Evolutionary conservation across 2,888 invertebrate species (phyloP).

Genomic region (Leptinotarsa juncta): DNA sequence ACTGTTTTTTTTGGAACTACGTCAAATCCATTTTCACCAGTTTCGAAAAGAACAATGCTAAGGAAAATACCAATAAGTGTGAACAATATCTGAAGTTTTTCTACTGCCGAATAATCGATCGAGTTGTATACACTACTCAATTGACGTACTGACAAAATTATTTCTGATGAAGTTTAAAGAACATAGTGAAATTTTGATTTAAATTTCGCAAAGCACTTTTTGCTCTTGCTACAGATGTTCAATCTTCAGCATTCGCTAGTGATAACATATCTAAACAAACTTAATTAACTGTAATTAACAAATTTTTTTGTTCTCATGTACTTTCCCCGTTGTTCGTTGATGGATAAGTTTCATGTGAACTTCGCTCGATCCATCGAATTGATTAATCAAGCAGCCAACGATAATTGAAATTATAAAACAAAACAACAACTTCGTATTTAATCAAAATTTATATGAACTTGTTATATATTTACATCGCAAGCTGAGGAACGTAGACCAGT

Average conservation of each 20-base stretch:
- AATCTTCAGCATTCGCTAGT: conserved; percentile 44
- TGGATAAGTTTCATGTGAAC: conserved; percentile 19
- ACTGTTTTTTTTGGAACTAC: no score
- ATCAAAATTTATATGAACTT: conserved; percentile 44
- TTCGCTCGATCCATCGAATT: conserved; percentile 17
- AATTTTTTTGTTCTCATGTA: neutral
- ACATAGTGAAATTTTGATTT: no score
- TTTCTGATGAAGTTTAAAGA: no score
- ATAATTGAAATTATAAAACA: conserved; percentile 22
- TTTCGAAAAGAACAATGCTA: no score
- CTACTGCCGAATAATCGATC: no score
- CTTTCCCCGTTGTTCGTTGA: conserved; percentile 7
- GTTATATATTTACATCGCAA: conserved; percentile 40
- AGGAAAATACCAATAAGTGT: no score
- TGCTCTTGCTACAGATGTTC: conserved; percentile 51
- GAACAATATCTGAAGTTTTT: no score
- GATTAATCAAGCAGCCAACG: conserved; percentile 18
- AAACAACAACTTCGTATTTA: conserved; percentile 27
- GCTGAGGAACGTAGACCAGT: conserved; percentile 46
- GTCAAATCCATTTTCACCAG: no score
- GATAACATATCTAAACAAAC: conserved; percentile 34
- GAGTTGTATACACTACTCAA: no score
- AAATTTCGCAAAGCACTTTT: neutral
- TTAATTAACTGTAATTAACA: conserved; percentile 4
- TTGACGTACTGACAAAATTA: no score